Evolutionary conservation across 2,888 invertebrate species (phyloP).

Genomic region (Lasioglossum leucozonium): DNA sequence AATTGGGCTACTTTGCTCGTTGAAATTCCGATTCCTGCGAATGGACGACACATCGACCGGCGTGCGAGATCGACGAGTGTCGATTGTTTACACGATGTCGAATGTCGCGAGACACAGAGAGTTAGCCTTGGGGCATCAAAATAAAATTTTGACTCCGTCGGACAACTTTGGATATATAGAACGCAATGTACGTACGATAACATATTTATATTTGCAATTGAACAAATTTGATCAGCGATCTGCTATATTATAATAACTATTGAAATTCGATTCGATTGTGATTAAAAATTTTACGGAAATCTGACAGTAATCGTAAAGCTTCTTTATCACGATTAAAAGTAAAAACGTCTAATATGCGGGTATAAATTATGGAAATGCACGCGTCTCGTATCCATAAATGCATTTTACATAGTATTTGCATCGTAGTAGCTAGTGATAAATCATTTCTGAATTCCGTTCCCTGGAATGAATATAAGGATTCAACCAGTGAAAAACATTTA

Average conservation of each 20-base stretch:
- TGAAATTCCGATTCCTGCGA: neutral
- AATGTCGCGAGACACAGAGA: slow-evolving; percentile 14
- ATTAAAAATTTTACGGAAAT: neutral
- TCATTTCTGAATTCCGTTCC: slow-evolving; percentile 20
- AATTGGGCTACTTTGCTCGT: neutral
- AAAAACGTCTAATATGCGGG: slow-evolving; percentile 40
- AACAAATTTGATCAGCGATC: neutral
- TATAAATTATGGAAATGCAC: slow-evolving; percentile 56
- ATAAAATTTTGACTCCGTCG: slow-evolving; percentile 34
- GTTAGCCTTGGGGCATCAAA: slow-evolving; percentile 34
- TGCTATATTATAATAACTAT: too few species aligned
- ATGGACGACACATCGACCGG: neutral
- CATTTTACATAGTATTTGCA: slow-evolving; percentile 48
- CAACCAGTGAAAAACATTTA: slow-evolving; percentile 32
- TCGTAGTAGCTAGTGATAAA: slow-evolving; percentile 34
- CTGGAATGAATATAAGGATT: slow-evolving; percentile 26
- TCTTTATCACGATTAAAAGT: neutral
- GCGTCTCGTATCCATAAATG: neutral
- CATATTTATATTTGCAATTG: neutral
- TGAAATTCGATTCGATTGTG: neutral
- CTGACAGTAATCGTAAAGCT: neutral
- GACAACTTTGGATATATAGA: neutral
- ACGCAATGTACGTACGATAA: neutral
- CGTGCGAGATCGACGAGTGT: neutral
- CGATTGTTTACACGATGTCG: slow-evolving; percentile 46